Evolutionary conservation across 2,113 vertebrate genomes (phyloP).

Genomic region (Psittacus erithacus): DNA sequence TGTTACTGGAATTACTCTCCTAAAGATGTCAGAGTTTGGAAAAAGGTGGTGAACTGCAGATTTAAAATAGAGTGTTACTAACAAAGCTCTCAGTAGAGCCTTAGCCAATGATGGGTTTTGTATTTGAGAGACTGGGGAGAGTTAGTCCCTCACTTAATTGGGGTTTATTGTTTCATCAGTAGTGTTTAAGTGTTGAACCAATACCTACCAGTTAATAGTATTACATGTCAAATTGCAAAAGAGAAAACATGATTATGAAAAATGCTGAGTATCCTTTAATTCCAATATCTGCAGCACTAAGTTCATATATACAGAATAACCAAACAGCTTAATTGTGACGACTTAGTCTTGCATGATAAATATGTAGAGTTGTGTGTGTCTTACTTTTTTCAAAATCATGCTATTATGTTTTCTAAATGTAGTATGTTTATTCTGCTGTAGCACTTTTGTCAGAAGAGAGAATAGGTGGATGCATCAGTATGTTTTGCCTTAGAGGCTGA

Average conservation of each 20-base stretch:
- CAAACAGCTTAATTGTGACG: not conserved
- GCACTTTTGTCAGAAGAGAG: not conserved
- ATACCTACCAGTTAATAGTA: not conserved
- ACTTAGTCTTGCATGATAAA: not conserved
- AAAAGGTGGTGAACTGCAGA: not conserved
- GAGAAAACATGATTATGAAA: not conserved
- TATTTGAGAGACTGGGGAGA: not conserved
- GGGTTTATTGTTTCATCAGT: not conserved
- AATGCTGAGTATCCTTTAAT: not conserved
- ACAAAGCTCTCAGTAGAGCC: not conserved
- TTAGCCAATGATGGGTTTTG: not conserved
- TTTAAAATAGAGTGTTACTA: not conserved
- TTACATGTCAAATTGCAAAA: not conserved
- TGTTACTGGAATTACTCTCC: not conserved
- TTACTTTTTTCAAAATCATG: not conserved
- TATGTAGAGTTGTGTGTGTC: not conserved
- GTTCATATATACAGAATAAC: not conserved
- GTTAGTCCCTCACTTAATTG: not conserved
- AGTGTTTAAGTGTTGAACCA: not conserved
- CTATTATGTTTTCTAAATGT: not conserved
- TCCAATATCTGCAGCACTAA: not conserved
- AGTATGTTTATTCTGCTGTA: not conserved
- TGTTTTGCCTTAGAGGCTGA: not conserved
- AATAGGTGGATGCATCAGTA: not conserved
- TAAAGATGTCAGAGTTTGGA: not conserved